phyloP scores from a whole-genome alignment of 2,113 vertebrate species.

The Oreamnos americanus region DNA sequence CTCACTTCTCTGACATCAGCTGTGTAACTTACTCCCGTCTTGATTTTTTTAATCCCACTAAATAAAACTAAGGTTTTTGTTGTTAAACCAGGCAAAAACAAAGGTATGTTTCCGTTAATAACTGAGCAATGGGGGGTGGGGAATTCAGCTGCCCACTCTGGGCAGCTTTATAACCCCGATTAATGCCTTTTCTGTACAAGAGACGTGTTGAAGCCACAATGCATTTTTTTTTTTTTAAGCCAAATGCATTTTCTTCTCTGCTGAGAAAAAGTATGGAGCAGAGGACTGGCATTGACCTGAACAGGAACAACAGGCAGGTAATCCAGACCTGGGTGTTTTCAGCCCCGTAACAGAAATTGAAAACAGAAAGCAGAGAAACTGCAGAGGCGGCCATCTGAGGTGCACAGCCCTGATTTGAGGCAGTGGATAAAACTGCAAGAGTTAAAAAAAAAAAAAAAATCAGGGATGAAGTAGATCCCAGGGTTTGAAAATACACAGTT shows the following conservation, averaged over 20 bases:
- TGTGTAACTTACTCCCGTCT: fast-evolving
- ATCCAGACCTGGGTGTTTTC: background rate
- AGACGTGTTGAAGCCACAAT: background rate
- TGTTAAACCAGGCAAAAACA: background rate
- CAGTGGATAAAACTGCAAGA: background rate
- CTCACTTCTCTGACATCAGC: too few relatives aligned
- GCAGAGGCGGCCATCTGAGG: fast-evolving
- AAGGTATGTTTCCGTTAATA: background rate
- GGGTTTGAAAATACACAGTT: background rate
- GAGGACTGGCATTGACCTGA: fast-evolving
- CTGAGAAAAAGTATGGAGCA: background rate
- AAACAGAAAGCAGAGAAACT: background rate
- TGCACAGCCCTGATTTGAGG: background rate
- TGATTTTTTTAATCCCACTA: background rate
- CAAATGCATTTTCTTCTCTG: background rate
- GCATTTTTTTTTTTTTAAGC: background rate
- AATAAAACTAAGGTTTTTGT: background rate
- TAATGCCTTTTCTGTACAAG: background rate
- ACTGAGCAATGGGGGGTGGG: fast-evolving
- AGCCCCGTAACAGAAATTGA: fast-evolving
- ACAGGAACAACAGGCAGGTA: fast-evolving
- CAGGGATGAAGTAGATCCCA: background rate
- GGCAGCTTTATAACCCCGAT: background rate
- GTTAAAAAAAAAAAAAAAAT: background rate
- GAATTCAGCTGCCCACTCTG: background rate